Conservation (phyloP, 2,888 invertebrate genomes). For the Fissipunctia ypsillon region DNA sequence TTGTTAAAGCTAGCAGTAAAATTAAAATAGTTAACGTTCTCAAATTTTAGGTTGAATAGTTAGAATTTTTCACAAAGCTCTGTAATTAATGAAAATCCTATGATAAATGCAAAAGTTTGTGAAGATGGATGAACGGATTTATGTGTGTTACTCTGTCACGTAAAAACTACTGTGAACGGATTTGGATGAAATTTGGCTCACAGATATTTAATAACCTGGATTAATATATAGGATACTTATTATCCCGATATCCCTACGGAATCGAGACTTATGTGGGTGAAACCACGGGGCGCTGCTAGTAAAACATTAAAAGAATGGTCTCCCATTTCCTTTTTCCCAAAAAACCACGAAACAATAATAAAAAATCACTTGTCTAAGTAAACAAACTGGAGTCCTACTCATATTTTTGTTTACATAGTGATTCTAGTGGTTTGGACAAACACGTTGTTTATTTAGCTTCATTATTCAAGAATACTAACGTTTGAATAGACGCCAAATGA, state of each 20-base stretch:
- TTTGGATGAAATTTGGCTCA: no score
- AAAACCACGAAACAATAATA: constrained; percentile 10
- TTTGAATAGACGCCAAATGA: constrained; percentile 87
- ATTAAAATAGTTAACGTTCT: neutral
- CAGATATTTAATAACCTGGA: no score
- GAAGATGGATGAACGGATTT: no score
- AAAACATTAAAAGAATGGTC: neutral
- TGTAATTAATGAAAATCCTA: neutral
- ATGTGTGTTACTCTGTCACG: no score
- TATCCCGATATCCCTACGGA: no score
- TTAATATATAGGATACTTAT: no score
- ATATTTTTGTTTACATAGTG: constrained; percentile 56
- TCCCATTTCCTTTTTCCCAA: neutral
- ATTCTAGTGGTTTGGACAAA: constrained; percentile 67
- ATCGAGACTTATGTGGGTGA: no score
- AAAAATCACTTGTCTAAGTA: constrained; percentile 19
- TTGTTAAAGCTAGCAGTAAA: neutral
- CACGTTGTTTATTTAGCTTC: constrained; percentile 80
- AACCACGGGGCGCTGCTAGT: no score
- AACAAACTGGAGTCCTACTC: constrained; percentile 40
- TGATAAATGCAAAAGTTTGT: no score
- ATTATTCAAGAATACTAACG: constrained; percentile 74
- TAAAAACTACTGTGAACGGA: no score
- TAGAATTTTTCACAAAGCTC: neutral
- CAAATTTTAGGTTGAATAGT: neutral